Percentiles rank a stretch among this genome's conserved stretches.
Evolutionary conservation across 2,888 invertebrate genomes (phyloP).

Genomic region (Muschampia plurimacula): DNA sequence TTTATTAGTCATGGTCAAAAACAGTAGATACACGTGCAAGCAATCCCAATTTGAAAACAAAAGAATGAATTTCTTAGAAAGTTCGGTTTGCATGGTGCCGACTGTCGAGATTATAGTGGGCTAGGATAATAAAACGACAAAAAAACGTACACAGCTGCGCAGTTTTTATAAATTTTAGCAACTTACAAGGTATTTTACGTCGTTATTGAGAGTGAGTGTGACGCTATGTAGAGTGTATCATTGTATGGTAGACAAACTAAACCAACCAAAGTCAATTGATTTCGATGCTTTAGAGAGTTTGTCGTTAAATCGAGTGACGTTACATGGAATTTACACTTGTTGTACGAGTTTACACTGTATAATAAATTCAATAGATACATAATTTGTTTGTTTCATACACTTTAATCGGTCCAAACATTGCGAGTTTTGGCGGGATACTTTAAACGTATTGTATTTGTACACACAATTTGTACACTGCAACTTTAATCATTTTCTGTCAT

Average conservation of each 20-base stretch:
- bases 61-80: conserved; percentile 8
- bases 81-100: conserved; percentile 11
- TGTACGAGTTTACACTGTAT: conserved; percentile 8
- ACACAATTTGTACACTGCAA: conserved; percentile 12
- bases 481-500: conserved; percentile 10
- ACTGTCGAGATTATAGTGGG: conserved; percentile 12
- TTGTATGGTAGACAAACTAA: not conserved
- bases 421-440: conserved; percentile 12
- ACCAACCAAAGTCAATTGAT: not conserved
- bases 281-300: conserved; percentile 1
- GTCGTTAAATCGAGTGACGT: not conserved
- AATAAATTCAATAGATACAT: conserved; percentile 8
- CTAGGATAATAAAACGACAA: conserved; percentile 9
- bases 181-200: conserved; percentile 10
- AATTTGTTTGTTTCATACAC: conserved; percentile 4
- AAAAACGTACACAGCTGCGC: conserved; percentile 12
- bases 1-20: conserved; percentile 12
- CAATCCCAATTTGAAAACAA: conserved; percentile 9
- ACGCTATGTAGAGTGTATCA: conserved; percentile 3
- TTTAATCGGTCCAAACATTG: not conserved
- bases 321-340: conserved; percentile 1
- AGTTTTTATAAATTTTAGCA: conserved; percentile 12
- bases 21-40: conserved; percentile 12
- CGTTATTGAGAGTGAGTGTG: conserved; percentile 1
- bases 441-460: conserved; percentile 12